phyloP scores from a whole-genome alignment of 1,140 invertebrate species.

The Caerostris darwini region DNA sequence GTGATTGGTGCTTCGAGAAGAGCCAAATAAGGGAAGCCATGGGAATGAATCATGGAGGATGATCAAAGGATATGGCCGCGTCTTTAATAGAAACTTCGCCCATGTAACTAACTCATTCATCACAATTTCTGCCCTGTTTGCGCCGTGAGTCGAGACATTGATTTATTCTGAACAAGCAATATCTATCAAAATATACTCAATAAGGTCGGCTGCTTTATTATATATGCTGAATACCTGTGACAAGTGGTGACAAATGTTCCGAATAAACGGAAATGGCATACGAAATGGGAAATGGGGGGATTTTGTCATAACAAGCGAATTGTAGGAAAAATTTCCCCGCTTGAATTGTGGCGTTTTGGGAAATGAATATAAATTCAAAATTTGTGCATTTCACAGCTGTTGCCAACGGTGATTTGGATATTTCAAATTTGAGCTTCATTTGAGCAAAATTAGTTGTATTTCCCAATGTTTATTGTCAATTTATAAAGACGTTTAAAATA shows the following conservation, averaged over 20 bases:
- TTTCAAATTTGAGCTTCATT: background rate
- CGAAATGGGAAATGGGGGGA: background rate
- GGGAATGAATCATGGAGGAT: background rate
- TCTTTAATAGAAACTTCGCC: background rate
- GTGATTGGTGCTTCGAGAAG: background rate
- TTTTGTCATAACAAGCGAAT: background rate
- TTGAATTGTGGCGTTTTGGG: background rate
- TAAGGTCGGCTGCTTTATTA: background rate
- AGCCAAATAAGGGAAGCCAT: background rate
- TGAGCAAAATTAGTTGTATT: background rate
- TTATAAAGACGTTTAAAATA: background rate
- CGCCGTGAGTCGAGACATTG: background rate
- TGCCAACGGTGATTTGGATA: no score
- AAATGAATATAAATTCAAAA: background rate
- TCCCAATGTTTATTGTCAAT: background rate
- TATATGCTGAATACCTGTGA: background rate
- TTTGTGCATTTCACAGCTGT: background rate
- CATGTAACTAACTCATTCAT: constrained; percentile 23
- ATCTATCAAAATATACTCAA: background rate
- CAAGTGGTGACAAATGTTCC: background rate
- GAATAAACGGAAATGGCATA: background rate
- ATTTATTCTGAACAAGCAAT: constrained; percentile 11
- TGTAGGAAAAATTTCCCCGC: background rate
- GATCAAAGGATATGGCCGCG: background rate
- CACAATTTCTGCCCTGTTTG: constrained; percentile 5